phyloP scores from a whole-genome alignment of 2,888 invertebrate genomes.

The Dugesia japonica region DNA sequence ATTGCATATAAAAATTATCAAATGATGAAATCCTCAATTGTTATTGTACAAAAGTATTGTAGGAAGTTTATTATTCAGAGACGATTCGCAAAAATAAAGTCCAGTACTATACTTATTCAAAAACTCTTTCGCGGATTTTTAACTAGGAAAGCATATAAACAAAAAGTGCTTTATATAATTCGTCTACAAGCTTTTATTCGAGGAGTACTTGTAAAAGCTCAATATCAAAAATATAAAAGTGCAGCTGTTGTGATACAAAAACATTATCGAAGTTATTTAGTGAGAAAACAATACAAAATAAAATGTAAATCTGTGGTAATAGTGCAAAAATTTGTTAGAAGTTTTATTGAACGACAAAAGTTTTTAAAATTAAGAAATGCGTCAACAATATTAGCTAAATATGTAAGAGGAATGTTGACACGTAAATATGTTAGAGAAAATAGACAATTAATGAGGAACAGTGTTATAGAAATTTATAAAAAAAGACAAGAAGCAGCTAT shows the following conservation, averaged over 20 bases:
- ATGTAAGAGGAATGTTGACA: background rate
- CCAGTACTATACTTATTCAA: background rate
- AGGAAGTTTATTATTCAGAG: background rate
- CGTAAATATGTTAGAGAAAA: background rate
- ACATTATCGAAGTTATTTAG: background rate
- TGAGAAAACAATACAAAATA: background rate
- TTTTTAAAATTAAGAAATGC: conserved; percentile 15
- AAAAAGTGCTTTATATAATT: background rate
- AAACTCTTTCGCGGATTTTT: background rate
- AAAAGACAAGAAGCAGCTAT: background rate
- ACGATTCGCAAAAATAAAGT: background rate
- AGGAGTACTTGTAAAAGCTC: background rate
- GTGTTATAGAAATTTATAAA: background rate
- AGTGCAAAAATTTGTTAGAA: background rate
- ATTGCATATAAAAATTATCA: background rate
- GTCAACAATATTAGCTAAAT: background rate
- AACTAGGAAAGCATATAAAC: background rate
- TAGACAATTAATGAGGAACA: background rate
- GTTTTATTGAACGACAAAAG: background rate
- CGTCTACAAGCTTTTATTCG: background rate
- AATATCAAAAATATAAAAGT: background rate
- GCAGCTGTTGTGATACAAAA: background rate
- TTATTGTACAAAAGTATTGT: background rate
- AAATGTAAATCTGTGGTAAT: background rate
- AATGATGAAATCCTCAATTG: background rate